Evolutionary conservation across 2,888 invertebrate genomes (phyloP), one percentile per base, ranked within the genome.

Genomic region (Aquatica leii): DNA sequence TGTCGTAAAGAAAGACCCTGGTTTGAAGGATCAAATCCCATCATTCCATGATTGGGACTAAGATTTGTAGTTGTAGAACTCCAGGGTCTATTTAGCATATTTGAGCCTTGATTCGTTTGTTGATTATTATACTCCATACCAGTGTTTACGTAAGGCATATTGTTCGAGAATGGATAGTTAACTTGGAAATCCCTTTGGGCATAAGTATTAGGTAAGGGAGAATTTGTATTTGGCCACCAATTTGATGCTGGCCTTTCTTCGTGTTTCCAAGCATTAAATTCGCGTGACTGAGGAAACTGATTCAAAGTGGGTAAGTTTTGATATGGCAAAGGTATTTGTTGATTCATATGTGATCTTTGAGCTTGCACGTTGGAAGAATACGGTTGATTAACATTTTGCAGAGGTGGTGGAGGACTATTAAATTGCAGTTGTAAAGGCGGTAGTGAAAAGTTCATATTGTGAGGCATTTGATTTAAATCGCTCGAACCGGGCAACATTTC

Each of bases 1-100:
- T 81, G 81, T 48, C 81, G 67, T 73, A 80, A 76, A 0, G 80
- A 78, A 72, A 81, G 74, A 5, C 67, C 70, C 50, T 72, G 72
- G 55, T 50, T 73, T 62, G 60, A 54, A 55, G 62, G 48, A 40
- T 67, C 59, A 51, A 64, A 68, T 14, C 58, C 54, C 15, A 65
- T 62, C 12, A 56, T 48, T 37, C 57, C 48, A 50, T 61, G 49
- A 41, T 24, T 65, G 49, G 65, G 34, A 60, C 24, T 34, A 40
- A 55, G 8, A 24, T 49, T 53, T 4, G 24, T 4, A 17, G 53
- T 62, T 49, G 41, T 54, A 21, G 69, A 67, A 46, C 67, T 71
- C 77, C 77, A 78, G 14, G 74, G 73, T 6, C 73, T 70, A 62
- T 66, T 71, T 59, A 76, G 77, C 58, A 78, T 70, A 51, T 75